phyloP scores from a whole-genome alignment of 2,113 vertebrate genomes.

The Erinaceus europaeus region DNA sequence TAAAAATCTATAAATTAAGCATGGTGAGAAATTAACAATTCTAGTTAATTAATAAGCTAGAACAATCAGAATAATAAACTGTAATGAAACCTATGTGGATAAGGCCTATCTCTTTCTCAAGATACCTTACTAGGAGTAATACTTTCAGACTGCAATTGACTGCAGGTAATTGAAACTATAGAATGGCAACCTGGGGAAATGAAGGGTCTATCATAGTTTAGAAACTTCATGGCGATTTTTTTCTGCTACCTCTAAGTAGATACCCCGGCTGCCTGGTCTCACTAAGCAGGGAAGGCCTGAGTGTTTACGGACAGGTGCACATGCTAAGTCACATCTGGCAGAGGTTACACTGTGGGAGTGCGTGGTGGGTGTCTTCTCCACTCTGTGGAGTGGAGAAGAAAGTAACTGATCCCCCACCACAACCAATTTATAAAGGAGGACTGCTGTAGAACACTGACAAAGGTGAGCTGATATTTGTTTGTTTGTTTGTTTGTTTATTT shows the following conservation, averaged over 20 bases:
- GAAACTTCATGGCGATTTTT: neutral
- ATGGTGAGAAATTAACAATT: neutral
- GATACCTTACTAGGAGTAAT: neutral
- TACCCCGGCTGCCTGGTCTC: neutral
- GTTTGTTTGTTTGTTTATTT: too few relatives aligned
- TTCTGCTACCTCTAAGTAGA: neutral
- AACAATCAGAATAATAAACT: neutral
- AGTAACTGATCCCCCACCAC: neutral
- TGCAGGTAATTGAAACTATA: neutral
- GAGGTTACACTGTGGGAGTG: neutral
- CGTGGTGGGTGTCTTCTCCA: fast-evolving
- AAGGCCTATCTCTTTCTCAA: neutral
- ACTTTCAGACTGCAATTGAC: neutral
- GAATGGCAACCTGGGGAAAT: neutral
- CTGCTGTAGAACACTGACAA: too few relatives aligned
- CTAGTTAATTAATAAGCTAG: neutral
- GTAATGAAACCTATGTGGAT: neutral
- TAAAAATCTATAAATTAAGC: neutral
- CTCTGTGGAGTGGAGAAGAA: neutral
- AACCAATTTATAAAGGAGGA: neutral
- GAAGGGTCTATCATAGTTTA: neutral
- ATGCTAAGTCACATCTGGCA: fast-evolving
- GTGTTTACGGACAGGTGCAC: too few relatives aligned
- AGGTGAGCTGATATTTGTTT: too few relatives aligned
- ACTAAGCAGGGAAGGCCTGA: neutral